Conservation (phyloP, 2,113 vertebrate genomes). For the Psettodes erumei region DNA sequence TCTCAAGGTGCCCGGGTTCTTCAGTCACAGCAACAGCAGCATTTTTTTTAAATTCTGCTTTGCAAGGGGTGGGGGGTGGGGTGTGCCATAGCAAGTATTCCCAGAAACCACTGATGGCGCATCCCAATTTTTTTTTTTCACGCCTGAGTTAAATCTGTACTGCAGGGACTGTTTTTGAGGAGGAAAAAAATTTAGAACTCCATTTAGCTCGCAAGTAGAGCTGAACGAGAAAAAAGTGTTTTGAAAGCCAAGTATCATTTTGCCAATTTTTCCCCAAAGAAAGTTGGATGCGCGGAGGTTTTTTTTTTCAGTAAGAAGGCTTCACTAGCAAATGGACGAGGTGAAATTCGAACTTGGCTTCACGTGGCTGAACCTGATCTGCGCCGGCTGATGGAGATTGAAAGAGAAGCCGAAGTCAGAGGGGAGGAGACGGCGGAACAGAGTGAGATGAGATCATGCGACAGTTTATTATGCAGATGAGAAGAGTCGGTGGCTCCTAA, state of each 20-base stretch:
- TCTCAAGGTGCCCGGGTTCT: conserved; percentile 65
- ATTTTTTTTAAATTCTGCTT: conserved; percentile 12
- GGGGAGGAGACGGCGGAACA: conserved; percentile 4
- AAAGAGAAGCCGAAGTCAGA: conserved; percentile 2
- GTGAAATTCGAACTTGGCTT: neutral
- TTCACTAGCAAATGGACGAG: neutral
- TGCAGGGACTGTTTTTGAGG: neutral
- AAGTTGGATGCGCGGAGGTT: neutral
- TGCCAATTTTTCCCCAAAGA: neutral
- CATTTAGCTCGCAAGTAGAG: neutral
- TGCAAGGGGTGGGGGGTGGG: conserved; percentile 16
- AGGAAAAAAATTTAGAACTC: no score
- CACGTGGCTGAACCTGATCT: neutral
- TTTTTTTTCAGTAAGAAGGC: neutral
- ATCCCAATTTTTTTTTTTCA: neutral
- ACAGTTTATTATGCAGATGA: conserved; percentile 76
- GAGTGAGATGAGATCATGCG: conserved; percentile 56
- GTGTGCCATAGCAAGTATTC: conserved; percentile 3
- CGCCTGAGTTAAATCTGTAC: neutral
- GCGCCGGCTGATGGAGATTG: neutral
- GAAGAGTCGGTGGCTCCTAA: conserved; percentile 62
- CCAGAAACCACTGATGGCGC: neutral
- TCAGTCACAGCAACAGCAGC: conserved; percentile 19
- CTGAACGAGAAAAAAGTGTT: neutral
- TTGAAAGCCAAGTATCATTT: no score